These are phyloP conservation scores for Drosophila ambigua DNA, from an alignment of 1,140 invertebrate genomes.

Conservation along the genomic window DNA sequence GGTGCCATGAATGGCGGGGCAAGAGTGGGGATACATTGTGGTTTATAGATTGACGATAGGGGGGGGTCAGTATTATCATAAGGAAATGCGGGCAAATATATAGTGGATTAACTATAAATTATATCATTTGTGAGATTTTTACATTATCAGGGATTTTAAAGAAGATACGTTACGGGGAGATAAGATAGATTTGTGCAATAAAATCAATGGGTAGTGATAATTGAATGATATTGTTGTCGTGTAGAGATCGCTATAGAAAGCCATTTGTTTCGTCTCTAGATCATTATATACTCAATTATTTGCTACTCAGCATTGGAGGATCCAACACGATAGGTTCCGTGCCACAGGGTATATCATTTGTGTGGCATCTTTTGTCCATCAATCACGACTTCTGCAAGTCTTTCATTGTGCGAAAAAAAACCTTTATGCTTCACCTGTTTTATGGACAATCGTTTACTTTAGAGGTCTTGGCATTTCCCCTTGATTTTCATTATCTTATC, in stretches of 20 bases:
- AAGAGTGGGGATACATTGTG: not conserved
- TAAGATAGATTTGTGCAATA: too few species aligned
- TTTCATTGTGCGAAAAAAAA: not conserved
- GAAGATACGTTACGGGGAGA: too few species aligned
- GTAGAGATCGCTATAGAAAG: too few species aligned
- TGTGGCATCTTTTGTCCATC: conserved; percentile 10
- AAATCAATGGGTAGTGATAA: too few species aligned
- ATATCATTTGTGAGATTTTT: too few species aligned
- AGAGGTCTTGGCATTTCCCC: conserved; percentile 28
- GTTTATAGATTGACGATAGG: conserved; percentile 10
- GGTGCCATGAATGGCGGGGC: not conserved
- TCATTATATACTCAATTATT: too few species aligned
- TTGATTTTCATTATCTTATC: conserved; percentile 39
- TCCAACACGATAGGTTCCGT: too few species aligned
- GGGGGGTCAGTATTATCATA: conserved; percentile 14
- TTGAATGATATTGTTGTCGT: too few species aligned
- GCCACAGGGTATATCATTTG: conserved; percentile 39
- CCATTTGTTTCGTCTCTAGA: too few species aligned
- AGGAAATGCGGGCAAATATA: not conserved
- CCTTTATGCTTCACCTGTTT: conserved; percentile 27
- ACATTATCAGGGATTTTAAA: too few species aligned
- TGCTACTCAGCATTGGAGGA: too few species aligned
- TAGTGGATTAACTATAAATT: too few species aligned
- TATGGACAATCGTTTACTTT: conserved; percentile 21
- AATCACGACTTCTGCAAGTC: conserved; percentile 34